Evolutionary conservation across 2,113 vertebrate species (phyloP).

Genomic region (Genyomyrus donnyi): DNA sequence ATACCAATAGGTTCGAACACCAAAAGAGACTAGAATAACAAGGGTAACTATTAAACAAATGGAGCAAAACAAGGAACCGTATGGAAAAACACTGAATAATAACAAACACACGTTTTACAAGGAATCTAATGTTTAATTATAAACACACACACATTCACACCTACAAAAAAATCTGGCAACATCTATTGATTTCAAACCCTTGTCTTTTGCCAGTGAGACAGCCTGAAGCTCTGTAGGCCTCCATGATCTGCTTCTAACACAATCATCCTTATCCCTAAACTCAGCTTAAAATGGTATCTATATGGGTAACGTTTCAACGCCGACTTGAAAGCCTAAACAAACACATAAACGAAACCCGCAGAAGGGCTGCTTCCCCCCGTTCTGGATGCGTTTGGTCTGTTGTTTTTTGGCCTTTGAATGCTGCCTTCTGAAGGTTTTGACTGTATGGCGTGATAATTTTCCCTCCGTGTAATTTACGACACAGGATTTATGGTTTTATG

Average conservation of each 20-base stretch:
- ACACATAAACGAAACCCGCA: background rate
- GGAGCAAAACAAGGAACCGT: background rate
- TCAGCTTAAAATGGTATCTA: background rate
- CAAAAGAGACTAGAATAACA: background rate
- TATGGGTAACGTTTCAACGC: background rate
- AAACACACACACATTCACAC: background rate
- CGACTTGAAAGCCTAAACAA: slow-evolving; percentile 1
- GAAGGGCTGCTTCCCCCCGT: background rate
- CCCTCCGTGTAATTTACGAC: background rate
- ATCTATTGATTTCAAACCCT: background rate
- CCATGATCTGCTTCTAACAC: background rate
- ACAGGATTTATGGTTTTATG: background rate
- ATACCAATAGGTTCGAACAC: too few relatives aligned
- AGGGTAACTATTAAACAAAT: background rate
- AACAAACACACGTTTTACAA: background rate
- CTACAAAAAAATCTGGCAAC: background rate
- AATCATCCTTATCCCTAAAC: background rate
- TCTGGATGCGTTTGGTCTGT: background rate
- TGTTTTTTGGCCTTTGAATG: background rate
- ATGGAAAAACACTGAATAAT: background rate
- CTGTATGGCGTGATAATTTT: background rate
- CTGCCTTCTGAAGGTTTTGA: background rate
- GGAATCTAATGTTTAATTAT: background rate
- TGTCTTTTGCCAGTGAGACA: background rate
- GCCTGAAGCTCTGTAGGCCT: background rate